Evolutionary conservation across 2,113 vertebrate species (phyloP).

Genomic region (Sterna hirundo): DNA sequence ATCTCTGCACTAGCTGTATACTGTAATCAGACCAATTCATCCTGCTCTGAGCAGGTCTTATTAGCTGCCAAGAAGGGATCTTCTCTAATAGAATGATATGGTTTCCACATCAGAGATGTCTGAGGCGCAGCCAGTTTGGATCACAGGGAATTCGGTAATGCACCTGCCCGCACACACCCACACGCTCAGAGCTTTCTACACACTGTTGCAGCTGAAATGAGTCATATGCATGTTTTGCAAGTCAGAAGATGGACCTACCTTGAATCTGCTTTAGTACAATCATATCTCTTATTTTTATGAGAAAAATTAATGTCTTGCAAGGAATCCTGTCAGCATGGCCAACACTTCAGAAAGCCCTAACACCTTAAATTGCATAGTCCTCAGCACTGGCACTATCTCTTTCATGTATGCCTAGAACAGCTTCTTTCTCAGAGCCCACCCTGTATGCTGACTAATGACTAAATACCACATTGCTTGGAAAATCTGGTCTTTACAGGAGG

Average conservation of each 20-base stretch:
- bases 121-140: not conserved
- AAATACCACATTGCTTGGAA: not conserved
- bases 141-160: not conserved
- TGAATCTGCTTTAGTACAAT: not conserved
- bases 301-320: not conserved
- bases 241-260: not conserved
- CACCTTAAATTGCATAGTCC: not conserved
- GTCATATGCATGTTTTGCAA: rapidly evolving
- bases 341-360: not conserved
- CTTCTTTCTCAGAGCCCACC: not conserved
- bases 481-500: not conserved
- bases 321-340: not conserved
- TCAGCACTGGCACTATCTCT: not conserved
- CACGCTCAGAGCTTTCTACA: not conserved
- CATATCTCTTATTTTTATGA: not conserved
- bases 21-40: not conserved
- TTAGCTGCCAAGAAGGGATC: not conserved
- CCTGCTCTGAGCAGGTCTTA: not conserved
- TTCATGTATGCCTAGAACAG: not conserved
- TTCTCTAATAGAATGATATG: not conserved
- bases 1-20: not conserved
- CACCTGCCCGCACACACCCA: rapidly evolving
- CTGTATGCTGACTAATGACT: not conserved
- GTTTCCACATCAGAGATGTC: not conserved
- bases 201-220: not conserved